These are phyloP conservation scores for Sesia apiformis DNA, from an alignment of 2,888 invertebrate genomes.

Conservation along the genomic window DNA sequence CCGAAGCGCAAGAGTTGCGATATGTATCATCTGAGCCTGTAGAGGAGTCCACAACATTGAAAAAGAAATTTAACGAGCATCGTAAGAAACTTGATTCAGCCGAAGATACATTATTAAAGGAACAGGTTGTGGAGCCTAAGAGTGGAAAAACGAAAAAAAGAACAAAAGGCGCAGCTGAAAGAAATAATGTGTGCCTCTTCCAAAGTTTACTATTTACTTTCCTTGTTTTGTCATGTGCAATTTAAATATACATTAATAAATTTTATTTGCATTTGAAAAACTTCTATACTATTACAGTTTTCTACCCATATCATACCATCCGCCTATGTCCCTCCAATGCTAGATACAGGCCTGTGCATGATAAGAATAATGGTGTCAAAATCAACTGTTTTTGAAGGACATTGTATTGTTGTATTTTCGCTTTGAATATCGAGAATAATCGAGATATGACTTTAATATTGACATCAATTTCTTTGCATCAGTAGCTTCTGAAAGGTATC, in stretches of 20 bases:
- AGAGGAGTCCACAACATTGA: background rate
- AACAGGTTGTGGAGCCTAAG: background rate
- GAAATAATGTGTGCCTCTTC: background rate
- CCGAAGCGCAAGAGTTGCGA: background rate
- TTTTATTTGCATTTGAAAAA: too few species aligned
- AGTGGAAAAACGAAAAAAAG: background rate
- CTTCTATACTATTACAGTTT: too few species aligned
- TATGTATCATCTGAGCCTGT: background rate
- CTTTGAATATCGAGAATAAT: too few species aligned
- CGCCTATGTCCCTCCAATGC: too few species aligned
- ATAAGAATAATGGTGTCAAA: too few species aligned
- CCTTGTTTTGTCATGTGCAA: background rate
- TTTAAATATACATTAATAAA: background rate
- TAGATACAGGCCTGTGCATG: too few species aligned
- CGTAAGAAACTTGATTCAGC: background rate
- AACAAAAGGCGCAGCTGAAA: background rate
- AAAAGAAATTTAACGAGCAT: background rate
- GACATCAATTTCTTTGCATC: too few species aligned
- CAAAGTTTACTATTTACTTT: background rate
- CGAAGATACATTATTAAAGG: background rate
- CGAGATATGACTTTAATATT: too few species aligned
- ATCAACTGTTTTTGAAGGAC: too few species aligned
- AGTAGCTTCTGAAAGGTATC: too few species aligned
- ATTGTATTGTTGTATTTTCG: too few species aligned
- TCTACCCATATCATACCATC: too few species aligned